phyloP scores from a whole-genome alignment of 2,797 vertebrate genomes.

The Melanotaenia parkinsoni region DNA sequence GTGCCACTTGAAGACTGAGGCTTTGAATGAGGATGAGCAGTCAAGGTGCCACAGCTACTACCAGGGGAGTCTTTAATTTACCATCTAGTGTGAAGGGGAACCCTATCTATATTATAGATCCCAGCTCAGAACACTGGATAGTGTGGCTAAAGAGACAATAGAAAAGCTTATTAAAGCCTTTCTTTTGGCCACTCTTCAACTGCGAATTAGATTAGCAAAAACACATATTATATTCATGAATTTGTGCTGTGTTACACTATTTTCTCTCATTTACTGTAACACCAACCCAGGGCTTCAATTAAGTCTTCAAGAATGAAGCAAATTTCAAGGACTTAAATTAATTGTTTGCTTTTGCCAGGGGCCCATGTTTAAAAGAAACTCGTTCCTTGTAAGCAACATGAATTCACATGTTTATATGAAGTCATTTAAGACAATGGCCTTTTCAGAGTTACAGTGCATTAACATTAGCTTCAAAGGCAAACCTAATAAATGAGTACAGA shows the following conservation, averaged over 20 bases:
- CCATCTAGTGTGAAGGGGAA: conserved; percentile 34
- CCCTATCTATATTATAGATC: conserved; percentile 30
- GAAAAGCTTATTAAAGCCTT: conserved; percentile 33
- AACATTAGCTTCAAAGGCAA: conserved; percentile 20
- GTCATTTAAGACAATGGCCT: conserved; percentile 54
- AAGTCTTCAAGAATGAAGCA: conserved; percentile 39
- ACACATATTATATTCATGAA: conserved; percentile 49
- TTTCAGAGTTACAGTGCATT: conserved; percentile 27
- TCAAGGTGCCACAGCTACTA: conserved; percentile 30
- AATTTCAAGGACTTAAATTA: conserved; percentile 57
- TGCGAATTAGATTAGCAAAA: conserved; percentile 63
- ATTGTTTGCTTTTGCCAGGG: conserved; percentile 59
- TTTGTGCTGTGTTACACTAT: conserved; percentile 48
- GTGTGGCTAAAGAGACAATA: conserved; percentile 30
- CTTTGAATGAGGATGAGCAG: conserved; percentile 57
- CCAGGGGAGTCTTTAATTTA: conserved; percentile 38
- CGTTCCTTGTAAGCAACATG: conserved; percentile 59
- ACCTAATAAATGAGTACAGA: conserved; percentile 40
- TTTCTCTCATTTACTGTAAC: conserved; percentile 59
- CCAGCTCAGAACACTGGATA: conserved; percentile 35
- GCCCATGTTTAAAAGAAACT: conserved; percentile 53
- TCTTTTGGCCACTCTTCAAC: conserved; percentile 42
- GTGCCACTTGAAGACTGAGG: conserved; percentile 50
- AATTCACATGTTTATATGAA: conserved; percentile 60
- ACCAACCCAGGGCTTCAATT: conserved; percentile 63